These are phyloP conservation scores for Hyphantria cunea DNA, from an alignment of 1,140 invertebrate genomes.

Conservation along the genomic window DNA sequence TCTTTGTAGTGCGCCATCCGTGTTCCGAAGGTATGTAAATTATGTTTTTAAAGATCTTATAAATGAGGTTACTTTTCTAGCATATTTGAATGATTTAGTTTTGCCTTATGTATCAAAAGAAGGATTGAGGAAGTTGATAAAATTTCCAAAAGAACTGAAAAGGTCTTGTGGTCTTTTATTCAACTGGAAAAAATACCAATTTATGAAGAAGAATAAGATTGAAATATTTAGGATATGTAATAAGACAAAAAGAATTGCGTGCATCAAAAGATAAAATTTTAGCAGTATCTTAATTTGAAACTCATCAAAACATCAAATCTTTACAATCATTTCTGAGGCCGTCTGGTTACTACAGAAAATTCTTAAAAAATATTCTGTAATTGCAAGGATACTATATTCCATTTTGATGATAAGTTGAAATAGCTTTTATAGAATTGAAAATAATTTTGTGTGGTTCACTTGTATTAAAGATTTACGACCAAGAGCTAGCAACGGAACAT, in stretches of 20 bases:
- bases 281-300: conserved; percentile 25
- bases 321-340: conserved; percentile 39
- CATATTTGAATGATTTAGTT: conserved; percentile 40
- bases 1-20: too few species aligned
- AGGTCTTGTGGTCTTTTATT: conserved; percentile 36
- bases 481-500: conserved; percentile 45
- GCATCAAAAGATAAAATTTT: conserved; percentile 26
- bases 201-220: conserved; percentile 45
- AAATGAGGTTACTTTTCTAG: too few species aligned
- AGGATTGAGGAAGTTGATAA: conserved; percentile 33
- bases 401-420: conserved; percentile 29
- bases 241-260: conserved; percentile 15
- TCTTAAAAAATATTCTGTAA: conserved; percentile 47
- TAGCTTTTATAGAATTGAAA: conserved; percentile 38
- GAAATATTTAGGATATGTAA: conserved; percentile 43
- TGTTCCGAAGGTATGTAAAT: too few species aligned
- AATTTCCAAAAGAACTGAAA: conserved; percentile 37
- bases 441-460: conserved; percentile 39
- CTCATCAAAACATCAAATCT: conserved; percentile 38
- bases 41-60: too few species aligned
- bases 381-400: conserved; percentile 49
- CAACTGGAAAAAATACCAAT: conserved; percentile 46
- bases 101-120: conserved; percentile 32
- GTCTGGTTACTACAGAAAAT: conserved; percentile 53
- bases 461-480: conserved; percentile 58